Evolutionary conservation across 1,140 invertebrate species (phyloP).

Genomic region (Drosophila mayri): DNA sequence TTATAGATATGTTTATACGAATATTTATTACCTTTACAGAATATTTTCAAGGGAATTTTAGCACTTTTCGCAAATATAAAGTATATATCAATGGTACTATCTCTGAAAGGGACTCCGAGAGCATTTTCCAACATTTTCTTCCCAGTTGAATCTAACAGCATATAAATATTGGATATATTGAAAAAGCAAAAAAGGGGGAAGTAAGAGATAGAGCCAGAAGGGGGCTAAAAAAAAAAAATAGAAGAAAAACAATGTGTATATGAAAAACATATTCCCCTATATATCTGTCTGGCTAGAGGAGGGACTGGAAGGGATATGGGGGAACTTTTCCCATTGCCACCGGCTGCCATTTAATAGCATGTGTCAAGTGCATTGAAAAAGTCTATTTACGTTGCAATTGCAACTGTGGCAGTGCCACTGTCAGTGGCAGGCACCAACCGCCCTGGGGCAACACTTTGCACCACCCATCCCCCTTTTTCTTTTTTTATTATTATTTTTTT

Average conservation of each 20-base stretch:
- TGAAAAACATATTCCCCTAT: slow-evolving; percentile 37
- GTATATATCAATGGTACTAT: not conserved
- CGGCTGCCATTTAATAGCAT: slow-evolving; percentile 80
- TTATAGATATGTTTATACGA: too few relatives aligned
- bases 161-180: slow-evolving; percentile 72
- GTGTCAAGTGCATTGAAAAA: slow-evolving; percentile 83
- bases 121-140: not conserved
- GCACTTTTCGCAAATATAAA: not conserved
- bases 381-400: slow-evolving; percentile 82
- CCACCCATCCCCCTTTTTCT: not conserved
- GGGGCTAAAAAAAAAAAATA: slow-evolving; percentile 17
- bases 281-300: slow-evolving; percentile 37
- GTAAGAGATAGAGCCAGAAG: slow-evolving; percentile 8
- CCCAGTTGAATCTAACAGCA: slow-evolving; percentile 56
- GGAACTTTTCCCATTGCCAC: slow-evolving; percentile 11
- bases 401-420: slow-evolving; percentile 59
- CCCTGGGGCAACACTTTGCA: slow-evolving; percentile 23
- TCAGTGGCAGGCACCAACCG: slow-evolving; percentile 16
- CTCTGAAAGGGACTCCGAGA: not conserved
- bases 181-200: slow-evolving; percentile 7
- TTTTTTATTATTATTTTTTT: not conserved
- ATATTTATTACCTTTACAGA: too few relatives aligned
- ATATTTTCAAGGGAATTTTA: not conserved
- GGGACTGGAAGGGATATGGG: not conserved
- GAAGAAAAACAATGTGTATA: slow-evolving; percentile 28